phyloP scores from a whole-genome alignment of 2,797 vertebrate genomes.

The Sarcophilus harrisii region DNA sequence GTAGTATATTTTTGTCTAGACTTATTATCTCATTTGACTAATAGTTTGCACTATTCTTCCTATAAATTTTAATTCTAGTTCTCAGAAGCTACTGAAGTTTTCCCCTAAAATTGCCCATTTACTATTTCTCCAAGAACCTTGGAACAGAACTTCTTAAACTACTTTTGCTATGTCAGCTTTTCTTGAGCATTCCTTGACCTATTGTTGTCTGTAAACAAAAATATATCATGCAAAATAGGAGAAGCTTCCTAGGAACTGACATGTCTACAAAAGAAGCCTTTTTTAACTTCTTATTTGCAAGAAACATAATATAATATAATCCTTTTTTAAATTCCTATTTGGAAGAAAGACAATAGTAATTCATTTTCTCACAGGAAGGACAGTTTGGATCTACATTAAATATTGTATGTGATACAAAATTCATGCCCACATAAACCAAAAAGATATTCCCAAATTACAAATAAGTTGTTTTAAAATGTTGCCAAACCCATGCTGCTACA shows the following conservation, averaged over 20 bases:
- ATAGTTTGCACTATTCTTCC: neutral
- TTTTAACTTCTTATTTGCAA: neutral
- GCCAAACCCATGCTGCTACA: conserved; percentile 84
- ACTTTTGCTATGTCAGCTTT: neutral
- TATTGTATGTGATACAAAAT: conserved; percentile 52
- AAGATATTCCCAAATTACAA: neutral
- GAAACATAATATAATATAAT: too few relatives aligned
- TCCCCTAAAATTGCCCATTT: neutral
- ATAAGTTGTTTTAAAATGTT: conserved; percentile 82
- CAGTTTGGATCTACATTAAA: conserved; percentile 24
- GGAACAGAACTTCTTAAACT: neutral
- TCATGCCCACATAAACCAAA: conserved; percentile 52
- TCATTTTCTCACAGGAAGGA: conserved; percentile 16
- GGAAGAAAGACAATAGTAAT: neutral
- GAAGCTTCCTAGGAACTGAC: conserved; percentile 8
- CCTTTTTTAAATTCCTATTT: too few relatives aligned
- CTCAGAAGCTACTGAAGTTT: neutral
- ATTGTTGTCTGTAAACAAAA: conserved; percentile 15
- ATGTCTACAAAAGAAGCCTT: neutral
- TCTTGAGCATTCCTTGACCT: conserved; percentile 1
- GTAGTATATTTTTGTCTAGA: neutral
- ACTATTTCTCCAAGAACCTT: neutral
- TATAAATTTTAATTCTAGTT: neutral
- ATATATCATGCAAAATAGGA: neutral
- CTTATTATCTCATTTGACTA: neutral